Percentiles rank a stretch among this genome's conserved stretches.
These are phyloP conservation scores for Eolophus roseicapilla DNA, from an alignment of 2,113 vertebrate species.

Conservation along the genomic window DNA sequence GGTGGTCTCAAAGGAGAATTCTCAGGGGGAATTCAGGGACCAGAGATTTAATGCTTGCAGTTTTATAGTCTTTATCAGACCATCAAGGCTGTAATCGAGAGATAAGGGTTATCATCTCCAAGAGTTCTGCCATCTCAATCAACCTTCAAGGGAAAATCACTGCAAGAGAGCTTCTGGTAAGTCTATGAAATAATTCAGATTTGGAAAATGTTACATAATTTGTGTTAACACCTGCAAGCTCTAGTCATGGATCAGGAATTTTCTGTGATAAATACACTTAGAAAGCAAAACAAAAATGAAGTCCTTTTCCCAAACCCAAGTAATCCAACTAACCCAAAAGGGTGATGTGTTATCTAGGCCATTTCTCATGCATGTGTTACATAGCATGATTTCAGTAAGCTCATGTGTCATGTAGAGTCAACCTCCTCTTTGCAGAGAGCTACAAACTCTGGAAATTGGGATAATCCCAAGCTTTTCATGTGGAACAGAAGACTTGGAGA, in stretches of 20 bases:
- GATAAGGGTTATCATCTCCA: background rate
- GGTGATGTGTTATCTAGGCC: background rate
- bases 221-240: background rate
- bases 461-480: background rate
- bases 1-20: constrained; percentile 29
- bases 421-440: background rate
- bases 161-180: background rate
- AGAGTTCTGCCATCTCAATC: background rate
- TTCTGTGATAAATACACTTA: background rate
- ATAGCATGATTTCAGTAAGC: background rate
- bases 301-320: background rate
- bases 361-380: background rate
- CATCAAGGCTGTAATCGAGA: background rate
- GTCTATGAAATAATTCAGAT: background rate
- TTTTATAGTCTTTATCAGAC: constrained; percentile 37
- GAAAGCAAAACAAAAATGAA: background rate
- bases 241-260: background rate
- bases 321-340: background rate
- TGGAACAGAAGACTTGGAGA: background rate
- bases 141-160: constrained; percentile 11
- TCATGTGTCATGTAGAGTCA: background rate
- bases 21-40: constrained; percentile 34
- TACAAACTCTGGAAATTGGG: background rate
- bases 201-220: background rate
- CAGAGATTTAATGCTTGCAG: background rate